Evolutionary conservation across 2,888 invertebrate species (phyloP), one percentile per base, ranked within the genome.

Genomic region (Drosophila ezoana): DNA sequence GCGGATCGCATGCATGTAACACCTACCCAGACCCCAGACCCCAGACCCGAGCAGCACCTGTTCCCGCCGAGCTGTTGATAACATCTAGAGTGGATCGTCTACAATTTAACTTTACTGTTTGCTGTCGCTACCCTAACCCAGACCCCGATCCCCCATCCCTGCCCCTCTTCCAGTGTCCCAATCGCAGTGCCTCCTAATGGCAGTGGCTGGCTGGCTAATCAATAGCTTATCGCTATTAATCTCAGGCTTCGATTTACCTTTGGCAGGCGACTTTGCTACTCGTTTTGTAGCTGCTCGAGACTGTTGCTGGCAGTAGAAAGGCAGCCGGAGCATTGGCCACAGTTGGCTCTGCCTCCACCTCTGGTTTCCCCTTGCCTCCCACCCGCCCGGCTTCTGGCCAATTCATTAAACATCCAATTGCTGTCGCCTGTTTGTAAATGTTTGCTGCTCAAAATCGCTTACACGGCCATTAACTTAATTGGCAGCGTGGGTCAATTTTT

Each of bases 171-270:
- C 23, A 41, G 47, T 43, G 37, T 10, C 28, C 37, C 37, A 18
- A n/a, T n/a, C n/a, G 23, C 1, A 23, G 23, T 23, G 23, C 56
- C 60, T 45, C 35, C 62, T 74, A 78, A 76, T 82, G 83, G 80
- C 76, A 45, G 38, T 69, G 83, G 73, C 82, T 79, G 79, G 64
- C 73, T 72, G 68, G 78, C 86, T 86, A 86, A 86, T 86, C 86
- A 86, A 89, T 89, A 86, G 89, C 78, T 86, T 86, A 86, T 86
- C 86, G 89, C 89, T 88, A 89, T 86, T 86, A 86, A 89, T 86
- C 86, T 86, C 87, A 4, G 72, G 85, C 89, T 88, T 88, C 87
- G 85, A 87, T 88, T 89, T 85, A 85, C 85, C 89, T 89, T 85
- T 89, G 73, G 83, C 83, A 81, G 79, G 74, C 75, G 51, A 71